Percentiles rank a stretch among this genome's conserved stretches.
phyloP scores from a whole-genome alignment of 2,113 vertebrate species.

The Bujurquina vittata region DNA sequence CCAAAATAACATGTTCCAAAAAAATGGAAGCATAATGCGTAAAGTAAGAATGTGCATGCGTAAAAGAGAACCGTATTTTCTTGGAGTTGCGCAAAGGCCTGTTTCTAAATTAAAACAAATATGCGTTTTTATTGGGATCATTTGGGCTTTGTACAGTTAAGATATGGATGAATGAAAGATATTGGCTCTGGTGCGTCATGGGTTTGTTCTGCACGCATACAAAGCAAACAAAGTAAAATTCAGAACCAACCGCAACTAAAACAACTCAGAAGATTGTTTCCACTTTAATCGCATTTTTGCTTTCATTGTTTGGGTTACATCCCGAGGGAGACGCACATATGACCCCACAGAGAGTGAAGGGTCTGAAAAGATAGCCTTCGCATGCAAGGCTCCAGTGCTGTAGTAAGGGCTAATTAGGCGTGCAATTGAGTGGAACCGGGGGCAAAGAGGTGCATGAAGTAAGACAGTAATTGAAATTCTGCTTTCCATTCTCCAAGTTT shows the following conservation, averaged over 20 bases:
- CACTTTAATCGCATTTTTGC: slow-evolving; percentile 22
- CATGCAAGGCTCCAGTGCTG: slow-evolving; percentile 32
- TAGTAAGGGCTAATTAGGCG: slow-evolving; percentile 59
- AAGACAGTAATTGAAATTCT: slow-evolving; percentile 55
- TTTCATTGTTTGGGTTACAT: slow-evolving; percentile 17
- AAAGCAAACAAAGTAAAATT: background rate
- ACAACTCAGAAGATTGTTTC: background rate
- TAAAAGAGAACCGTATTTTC: background rate
- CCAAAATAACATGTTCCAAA: background rate
- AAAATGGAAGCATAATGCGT: background rate
- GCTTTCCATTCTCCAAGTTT: slow-evolving; percentile 37
- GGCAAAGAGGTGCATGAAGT: slow-evolving; percentile 34
- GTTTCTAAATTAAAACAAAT: background rate
- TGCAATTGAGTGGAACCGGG: slow-evolving; percentile 70
- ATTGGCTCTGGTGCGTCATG: background rate
- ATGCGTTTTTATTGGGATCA: background rate
- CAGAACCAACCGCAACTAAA: background rate
- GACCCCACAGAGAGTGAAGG: slow-evolving; percentile 26
- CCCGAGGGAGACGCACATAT: slow-evolving; percentile 25
- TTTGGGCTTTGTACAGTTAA: background rate
- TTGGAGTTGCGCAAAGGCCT: background rate
- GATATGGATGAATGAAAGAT: too few relatives aligned
- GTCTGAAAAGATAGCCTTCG: background rate
- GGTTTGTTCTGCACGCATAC: background rate
- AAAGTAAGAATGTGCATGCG: background rate